phyloP scores from a whole-genome alignment of 1,140 invertebrate species.

The Panagrolaimus sp. region DNA sequence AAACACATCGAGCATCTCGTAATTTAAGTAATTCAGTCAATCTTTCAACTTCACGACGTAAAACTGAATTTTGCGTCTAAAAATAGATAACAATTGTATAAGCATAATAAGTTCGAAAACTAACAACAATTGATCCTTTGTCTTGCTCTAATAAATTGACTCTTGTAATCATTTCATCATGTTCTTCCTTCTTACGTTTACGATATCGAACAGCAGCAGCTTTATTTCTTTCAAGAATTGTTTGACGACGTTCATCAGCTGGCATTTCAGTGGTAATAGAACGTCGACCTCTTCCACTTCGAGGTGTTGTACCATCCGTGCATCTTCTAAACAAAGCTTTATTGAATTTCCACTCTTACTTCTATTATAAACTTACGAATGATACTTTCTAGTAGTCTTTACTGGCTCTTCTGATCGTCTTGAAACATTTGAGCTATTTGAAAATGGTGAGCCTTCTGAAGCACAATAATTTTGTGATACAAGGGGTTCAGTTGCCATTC shows the following conservation, averaged over 20 bases:
- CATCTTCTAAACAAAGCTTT: neutral
- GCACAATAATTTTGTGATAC: neutral
- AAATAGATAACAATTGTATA: constrained; percentile 22
- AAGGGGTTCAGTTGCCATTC: constrained; percentile 1
- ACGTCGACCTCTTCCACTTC: constrained; percentile 38
- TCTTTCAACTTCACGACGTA: constrained; percentile 40
- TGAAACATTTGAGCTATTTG: constrained; percentile 10
- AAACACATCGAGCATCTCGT: constrained; percentile 37
- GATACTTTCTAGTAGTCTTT: neutral
- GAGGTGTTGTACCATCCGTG: constrained; percentile 8
- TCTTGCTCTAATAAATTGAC: constrained; percentile 40
- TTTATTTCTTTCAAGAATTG: constrained; percentile 45
- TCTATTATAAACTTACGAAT: neutral
- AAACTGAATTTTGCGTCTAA: constrained; percentile 42
- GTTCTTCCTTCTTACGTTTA: constrained; percentile 46
- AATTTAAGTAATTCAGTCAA: constrained; percentile 38
- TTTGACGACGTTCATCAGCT: constrained; percentile 38
- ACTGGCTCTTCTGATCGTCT: neutral
- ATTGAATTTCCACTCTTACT: neutral
- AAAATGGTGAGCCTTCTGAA: constrained; percentile 9
- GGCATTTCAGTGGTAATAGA: constrained; percentile 42
- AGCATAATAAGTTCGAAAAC: neutral
- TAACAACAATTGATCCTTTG: constrained; percentile 27
- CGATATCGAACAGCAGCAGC: constrained; percentile 47
- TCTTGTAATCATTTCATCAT: constrained; percentile 40